Evolutionary conservation across 1,140 invertebrate genomes (phyloP).

Genomic region (Sminthurides bifidus): DNA sequence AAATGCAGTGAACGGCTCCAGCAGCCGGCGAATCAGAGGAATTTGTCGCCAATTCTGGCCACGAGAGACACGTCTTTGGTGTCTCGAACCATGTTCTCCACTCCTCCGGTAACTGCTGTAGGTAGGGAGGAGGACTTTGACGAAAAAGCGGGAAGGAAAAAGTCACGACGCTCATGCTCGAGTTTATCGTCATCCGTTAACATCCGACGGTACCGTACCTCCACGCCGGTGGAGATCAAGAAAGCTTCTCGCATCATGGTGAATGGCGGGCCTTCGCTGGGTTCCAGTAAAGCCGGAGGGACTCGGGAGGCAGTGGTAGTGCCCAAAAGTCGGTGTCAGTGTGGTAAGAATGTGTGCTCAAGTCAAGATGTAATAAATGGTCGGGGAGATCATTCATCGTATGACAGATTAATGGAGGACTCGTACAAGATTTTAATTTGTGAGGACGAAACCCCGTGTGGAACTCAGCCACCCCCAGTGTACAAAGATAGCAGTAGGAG

Average conservation of each 20-base stretch:
- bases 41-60: background rate
- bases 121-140: background rate
- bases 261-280: conserved; percentile 19
- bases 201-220: conserved; percentile 17
- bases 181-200: conserved; percentile 15
- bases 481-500: background rate
- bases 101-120: no score
- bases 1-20: conserved; percentile 15
- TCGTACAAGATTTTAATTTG: conserved; percentile 32
- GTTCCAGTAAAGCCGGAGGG: conserved; percentile 11
- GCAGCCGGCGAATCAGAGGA: no score
- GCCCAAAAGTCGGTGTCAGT: background rate
- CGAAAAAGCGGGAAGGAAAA: background rate
- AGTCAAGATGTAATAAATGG: background rate
- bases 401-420: conserved; percentile 31
- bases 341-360: background rate
- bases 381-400: background rate
- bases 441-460: conserved; percentile 25
- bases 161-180: conserved; percentile 1
- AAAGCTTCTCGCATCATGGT: conserved; percentile 27
- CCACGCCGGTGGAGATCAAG: conserved; percentile 30
- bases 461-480: no score
- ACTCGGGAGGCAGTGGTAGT: conserved; percentile 3
- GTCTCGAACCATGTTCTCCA: no score
- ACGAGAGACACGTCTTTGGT: no score